These are phyloP conservation scores for Palythoa grandis DNA, from an alignment of 92 coral and sea anemone genomes.

Conservation along the genomic window DNA sequence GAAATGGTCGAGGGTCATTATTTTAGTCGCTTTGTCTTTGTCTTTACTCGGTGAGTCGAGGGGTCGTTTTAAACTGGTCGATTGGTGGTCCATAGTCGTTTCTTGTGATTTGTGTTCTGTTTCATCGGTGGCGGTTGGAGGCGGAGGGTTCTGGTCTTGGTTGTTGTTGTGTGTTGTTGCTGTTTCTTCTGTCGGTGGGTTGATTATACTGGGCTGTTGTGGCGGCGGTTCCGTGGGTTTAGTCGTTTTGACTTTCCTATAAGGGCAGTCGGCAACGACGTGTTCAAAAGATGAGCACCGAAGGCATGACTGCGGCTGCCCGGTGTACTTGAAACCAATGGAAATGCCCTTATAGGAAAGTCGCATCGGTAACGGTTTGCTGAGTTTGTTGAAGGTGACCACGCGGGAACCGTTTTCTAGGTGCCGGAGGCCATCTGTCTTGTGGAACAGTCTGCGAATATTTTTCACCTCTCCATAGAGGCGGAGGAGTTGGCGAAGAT, in stretches of 20 bases:
- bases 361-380: neutral
- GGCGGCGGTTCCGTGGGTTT: neutral
- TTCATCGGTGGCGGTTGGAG: neutral
- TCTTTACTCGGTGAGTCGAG: neutral
- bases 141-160: neutral
- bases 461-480: neutral
- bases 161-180: neutral
- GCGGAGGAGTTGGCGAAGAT: neutral
- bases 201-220: neutral
- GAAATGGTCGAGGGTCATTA: neutral
- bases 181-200: neutral
- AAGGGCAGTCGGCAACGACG: neutral
- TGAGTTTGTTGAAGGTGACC: conserved; percentile 14
- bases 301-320: neutral
- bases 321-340: neutral
- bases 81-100: neutral
- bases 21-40: neutral
- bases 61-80: neutral
- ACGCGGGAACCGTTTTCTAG: conserved; percentile 37
- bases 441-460: conserved; percentile 2
- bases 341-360: too few relatives aligned
- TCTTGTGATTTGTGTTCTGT: neutral
- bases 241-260: neutral
- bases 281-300: too few relatives aligned
- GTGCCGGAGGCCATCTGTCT: neutral